Evolutionary conservation across 30 jellyfish, hydroid and myxozoan species (phyloP).

Genomic region (Chrysaora quinquecirrha): DNA sequence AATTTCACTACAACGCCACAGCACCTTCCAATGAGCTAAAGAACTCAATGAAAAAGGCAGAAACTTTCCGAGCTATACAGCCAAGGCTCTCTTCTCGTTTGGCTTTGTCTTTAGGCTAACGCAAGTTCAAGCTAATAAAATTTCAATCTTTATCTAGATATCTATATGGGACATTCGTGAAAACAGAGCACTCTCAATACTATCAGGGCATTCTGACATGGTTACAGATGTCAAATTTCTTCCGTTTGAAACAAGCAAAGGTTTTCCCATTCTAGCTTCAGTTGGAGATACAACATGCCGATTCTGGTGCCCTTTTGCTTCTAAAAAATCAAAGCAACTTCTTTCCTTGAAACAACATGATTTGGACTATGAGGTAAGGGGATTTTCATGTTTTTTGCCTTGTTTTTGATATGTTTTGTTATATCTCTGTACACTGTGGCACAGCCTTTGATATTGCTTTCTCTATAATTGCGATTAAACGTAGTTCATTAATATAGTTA

Average conservation of each 20-base stretch:
- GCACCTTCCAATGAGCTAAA: too few species aligned
- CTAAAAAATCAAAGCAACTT: slow-evolving; percentile 51
- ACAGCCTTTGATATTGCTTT: too few species aligned
- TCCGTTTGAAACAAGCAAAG: slow-evolving; percentile 32
- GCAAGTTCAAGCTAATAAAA: too few species aligned
- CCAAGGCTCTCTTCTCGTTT: too few species aligned
- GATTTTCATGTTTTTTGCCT: not conserved
- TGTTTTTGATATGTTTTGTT: not conserved
- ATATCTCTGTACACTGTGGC: not conserved
- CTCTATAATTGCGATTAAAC: too few species aligned
- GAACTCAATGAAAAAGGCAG: too few species aligned
- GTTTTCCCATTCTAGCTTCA: slow-evolving; percentile 59
- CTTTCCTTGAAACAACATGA: slow-evolving; percentile 69
- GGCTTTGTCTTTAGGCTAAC: too few species aligned
- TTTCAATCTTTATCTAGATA: slow-evolving; percentile 39
- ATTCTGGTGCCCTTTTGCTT: slow-evolving; percentile 70
- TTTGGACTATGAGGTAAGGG: slow-evolving; percentile 83
- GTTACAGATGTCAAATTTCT: slow-evolving; percentile 64
- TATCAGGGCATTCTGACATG: slow-evolving; percentile 80
- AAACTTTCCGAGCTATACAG: too few species aligned
- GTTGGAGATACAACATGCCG: slow-evolving; percentile 86
- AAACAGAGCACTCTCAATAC: slow-evolving; percentile 54
- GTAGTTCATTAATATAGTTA: too few species aligned
- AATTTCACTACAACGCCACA: too few species aligned
- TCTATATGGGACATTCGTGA: slow-evolving; percentile 88